Evolutionary conservation across 2,797 vertebrate species (phyloP).

Genomic region (Poeciliopsis infans): DNA sequence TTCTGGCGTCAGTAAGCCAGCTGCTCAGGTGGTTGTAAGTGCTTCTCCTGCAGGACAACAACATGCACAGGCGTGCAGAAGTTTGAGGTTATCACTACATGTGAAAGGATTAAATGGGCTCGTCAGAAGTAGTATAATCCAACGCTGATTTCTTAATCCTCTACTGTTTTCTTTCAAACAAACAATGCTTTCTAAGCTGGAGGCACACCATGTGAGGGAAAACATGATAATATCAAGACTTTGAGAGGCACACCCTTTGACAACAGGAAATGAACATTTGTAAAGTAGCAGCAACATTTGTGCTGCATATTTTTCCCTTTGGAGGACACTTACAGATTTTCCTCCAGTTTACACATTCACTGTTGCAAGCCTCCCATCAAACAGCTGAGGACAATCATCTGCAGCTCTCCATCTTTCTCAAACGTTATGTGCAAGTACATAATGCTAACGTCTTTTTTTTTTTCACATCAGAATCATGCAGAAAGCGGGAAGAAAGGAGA

Average conservation of each 20-base stretch:
- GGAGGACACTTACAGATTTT: neutral
- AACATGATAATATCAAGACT: neutral
- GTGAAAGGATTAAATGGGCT: neutral
- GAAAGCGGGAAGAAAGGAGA: neutral
- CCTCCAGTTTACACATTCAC: constrained; percentile 39
- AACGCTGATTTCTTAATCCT: neutral
- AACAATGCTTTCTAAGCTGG: neutral
- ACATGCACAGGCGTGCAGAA: constrained; percentile 17
- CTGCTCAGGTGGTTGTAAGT: constrained; percentile 99
- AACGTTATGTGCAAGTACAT: neutral
- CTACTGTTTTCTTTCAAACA: neutral
- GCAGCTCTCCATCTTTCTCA: constrained; percentile 16
- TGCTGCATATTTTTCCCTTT: neutral
- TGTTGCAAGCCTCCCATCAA: constrained; percentile 38
- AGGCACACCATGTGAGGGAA: neutral
- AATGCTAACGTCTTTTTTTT: neutral
- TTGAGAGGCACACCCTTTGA: constrained; percentile 15
- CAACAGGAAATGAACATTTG: constrained; percentile 1
- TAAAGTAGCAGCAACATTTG: constrained; percentile 2
- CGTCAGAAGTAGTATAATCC: neutral
- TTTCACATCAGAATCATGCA: neutral
- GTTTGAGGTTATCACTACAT: neutral
- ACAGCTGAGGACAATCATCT: constrained; percentile 33
- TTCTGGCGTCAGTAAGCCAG: constrained; percentile 98
- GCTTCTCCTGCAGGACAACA: constrained; percentile 89